Conservation (phyloP, 2,797 vertebrate species). For the Eleutherodactylus coqui region DNA sequence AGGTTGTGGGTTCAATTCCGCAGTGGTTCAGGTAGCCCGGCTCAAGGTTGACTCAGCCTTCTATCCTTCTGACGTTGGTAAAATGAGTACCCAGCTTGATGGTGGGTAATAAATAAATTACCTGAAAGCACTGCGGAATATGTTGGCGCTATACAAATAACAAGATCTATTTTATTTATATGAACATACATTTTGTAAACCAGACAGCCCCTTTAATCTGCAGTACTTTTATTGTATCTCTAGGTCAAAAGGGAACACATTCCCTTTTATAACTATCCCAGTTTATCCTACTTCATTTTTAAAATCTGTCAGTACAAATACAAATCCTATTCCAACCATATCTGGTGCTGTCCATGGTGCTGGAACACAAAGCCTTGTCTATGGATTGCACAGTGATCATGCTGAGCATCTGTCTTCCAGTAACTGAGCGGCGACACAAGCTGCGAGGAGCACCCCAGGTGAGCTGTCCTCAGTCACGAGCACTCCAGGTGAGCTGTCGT, state of each 20-base stretch:
- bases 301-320: not conserved
- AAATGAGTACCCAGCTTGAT: too few relatives aligned
- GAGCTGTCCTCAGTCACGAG: too few relatives aligned
- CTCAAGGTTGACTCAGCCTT: too few relatives aligned
- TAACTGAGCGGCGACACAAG: not conserved
- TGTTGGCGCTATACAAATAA: too few relatives aligned
- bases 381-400: not conserved
- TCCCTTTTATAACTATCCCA: not conserved
- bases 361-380: slow-evolving; percentile 5
- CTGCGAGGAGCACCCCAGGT: not conserved
- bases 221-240: not conserved
- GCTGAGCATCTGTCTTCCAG: not conserved
- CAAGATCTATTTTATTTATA: too few relatives aligned
- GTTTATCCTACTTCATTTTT: not conserved
- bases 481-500: not conserved
- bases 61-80: too few relatives aligned
- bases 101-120: too few relatives aligned
- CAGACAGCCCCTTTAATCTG: not conserved
- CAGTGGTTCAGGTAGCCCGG: too few relatives aligned
- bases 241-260: not conserved
- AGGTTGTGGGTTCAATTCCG: too few relatives aligned
- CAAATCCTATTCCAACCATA: not conserved
- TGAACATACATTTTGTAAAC: too few relatives aligned
- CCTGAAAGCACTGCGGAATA: too few relatives aligned
- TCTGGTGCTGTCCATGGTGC: slow-evolving; percentile 36